phyloP scores from a whole-genome alignment of 2,797 vertebrate species.

The Orestias chungarensis region DNA sequence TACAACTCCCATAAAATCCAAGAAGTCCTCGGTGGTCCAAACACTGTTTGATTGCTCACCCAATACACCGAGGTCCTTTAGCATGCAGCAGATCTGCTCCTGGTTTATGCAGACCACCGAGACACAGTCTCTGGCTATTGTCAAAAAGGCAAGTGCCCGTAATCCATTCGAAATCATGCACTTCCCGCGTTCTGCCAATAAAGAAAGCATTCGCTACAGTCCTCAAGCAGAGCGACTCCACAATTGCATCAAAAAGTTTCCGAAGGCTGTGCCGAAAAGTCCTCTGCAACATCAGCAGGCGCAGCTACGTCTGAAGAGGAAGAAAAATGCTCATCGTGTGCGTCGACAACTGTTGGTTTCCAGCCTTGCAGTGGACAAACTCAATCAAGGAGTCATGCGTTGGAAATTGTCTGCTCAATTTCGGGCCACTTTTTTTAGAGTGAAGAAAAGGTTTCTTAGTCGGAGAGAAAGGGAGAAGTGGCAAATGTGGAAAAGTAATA shows the following conservation, averaged over 20 bases:
- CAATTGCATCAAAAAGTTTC: slow-evolving; percentile 96
- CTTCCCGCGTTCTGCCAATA: slow-evolving; percentile 82
- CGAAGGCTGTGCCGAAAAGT: slow-evolving; percentile 90
- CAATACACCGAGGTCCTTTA: slow-evolving; percentile 81
- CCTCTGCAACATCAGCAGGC: slow-evolving; percentile 83
- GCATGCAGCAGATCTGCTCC: slow-evolving; percentile 88
- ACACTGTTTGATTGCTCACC: slow-evolving; percentile 88
- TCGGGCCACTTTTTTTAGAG: slow-evolving; percentile 63
- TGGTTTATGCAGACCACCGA: slow-evolving; percentile 99
- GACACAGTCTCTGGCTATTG: slow-evolving; percentile 92
- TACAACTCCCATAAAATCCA: slow-evolving; percentile 63
- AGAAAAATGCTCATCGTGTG: slow-evolving; percentile 59
- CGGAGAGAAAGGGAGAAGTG: slow-evolving; percentile 54
- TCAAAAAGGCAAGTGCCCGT: slow-evolving; percentile 90
- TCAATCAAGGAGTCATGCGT: slow-evolving; percentile 23
- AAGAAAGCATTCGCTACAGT: slow-evolving; percentile 81
- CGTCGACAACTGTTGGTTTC: slow-evolving; percentile 65
- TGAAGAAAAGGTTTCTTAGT: slow-evolving; percentile 71
- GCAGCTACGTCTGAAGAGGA: slow-evolving; percentile 78
- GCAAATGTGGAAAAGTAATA: slow-evolving; percentile 40
- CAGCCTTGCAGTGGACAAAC: slow-evolving; percentile 11
- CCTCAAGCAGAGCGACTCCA: slow-evolving; percentile 86
- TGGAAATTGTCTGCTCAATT: slow-evolving; percentile 51
- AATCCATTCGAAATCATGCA: slow-evolving; percentile 88
- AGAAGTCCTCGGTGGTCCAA: slow-evolving; percentile 84